Conservation (phyloP, 2,888 invertebrate species). For the Barypeithes pellucidus region DNA sequence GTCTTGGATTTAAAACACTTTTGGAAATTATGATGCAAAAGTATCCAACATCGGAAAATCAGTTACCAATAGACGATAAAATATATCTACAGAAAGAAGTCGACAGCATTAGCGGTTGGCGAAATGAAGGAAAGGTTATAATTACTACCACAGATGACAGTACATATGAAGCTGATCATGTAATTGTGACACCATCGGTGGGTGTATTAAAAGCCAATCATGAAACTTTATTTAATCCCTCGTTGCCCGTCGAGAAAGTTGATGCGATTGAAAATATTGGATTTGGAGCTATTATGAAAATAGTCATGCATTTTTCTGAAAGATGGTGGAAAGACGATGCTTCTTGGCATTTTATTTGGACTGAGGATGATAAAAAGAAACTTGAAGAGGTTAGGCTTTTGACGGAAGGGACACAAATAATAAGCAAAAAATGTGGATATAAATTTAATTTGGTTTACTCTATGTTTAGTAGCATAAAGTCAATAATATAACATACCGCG, state of each 20-base stretch:
- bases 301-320: slow-evolving; percentile 55
- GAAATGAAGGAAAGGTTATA: slow-evolving; percentile 46
- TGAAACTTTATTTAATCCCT: slow-evolving; percentile 55
- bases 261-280: slow-evolving; percentile 57
- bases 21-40: slow-evolving; percentile 76
- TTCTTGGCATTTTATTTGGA: slow-evolving; percentile 56
- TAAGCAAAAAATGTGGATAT: too few species aligned
- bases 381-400: slow-evolving; percentile 47
- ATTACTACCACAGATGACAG: slow-evolving; percentile 71
- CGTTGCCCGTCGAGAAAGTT: slow-evolving; percentile 54
- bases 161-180: slow-evolving; percentile 73
- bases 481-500: too few species aligned
- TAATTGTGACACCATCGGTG: slow-evolving; percentile 74
- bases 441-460: too few species aligned
- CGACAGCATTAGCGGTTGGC: slow-evolving; percentile 52
- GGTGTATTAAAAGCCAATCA: slow-evolving; percentile 59
- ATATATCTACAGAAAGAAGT: slow-evolving; percentile 59
- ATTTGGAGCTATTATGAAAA: slow-evolving; percentile 58
- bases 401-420: too few species aligned
- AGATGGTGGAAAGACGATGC: slow-evolving; percentile 56
- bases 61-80: slow-evolving; percentile 58
- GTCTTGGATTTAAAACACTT: slow-evolving; percentile 78
- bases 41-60: slow-evolving; percentile 55
- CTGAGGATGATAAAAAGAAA: slow-evolving; percentile 57
- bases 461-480: too few species aligned